Percentiles rank a stretch among this genome's conserved stretches.
Evolutionary conservation across 2,113 vertebrate species (phyloP).

Genomic region (Cavia porcellus): DNA sequence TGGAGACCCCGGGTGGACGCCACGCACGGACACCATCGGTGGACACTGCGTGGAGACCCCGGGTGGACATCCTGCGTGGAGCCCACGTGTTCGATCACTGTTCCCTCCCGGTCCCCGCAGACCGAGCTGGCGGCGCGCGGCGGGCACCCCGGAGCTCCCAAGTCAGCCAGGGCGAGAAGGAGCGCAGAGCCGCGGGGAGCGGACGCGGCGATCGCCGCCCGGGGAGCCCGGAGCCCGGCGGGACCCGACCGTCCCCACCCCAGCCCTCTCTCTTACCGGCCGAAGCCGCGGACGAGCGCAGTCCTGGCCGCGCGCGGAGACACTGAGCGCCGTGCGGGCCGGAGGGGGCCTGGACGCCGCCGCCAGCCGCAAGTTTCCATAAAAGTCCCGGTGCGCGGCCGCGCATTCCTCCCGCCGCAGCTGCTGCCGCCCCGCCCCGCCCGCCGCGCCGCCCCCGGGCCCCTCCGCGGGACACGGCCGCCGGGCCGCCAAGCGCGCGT

Average conservation of each 20-base stretch:
- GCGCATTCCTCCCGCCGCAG: constrained; percentile 93
- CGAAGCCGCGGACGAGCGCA: not conserved
- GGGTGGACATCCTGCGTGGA: not conserved
- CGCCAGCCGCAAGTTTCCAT: constrained; percentile 90
- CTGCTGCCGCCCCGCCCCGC: constrained; percentile 87
- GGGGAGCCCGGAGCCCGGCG: not conserved
- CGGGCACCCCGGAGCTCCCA: no score
- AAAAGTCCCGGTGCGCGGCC: constrained; percentile 94
- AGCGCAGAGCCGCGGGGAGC: not conserved
- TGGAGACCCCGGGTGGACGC: not conserved
- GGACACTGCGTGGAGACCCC: no score
- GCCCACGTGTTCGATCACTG: not conserved
- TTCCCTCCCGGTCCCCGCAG: not conserved
- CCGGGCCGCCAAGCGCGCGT: no score
- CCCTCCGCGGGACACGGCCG: not conserved
- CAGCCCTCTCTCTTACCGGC: not conserved
- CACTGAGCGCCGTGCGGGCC: constrained; percentile 56
- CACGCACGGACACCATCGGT: no score
- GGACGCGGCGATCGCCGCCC: no score
- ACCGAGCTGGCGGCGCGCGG: no score
- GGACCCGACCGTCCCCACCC: no score
- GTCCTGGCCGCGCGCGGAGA: not conserved
- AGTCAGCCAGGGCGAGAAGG: no score
- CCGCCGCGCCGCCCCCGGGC: not conserved
- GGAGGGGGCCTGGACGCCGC: constrained; percentile 64